Evolutionary conservation across 2,113 vertebrate species (phyloP), one percentile per base, ranked within the genome.

Genomic region (Microtus richardsoni): DNA sequence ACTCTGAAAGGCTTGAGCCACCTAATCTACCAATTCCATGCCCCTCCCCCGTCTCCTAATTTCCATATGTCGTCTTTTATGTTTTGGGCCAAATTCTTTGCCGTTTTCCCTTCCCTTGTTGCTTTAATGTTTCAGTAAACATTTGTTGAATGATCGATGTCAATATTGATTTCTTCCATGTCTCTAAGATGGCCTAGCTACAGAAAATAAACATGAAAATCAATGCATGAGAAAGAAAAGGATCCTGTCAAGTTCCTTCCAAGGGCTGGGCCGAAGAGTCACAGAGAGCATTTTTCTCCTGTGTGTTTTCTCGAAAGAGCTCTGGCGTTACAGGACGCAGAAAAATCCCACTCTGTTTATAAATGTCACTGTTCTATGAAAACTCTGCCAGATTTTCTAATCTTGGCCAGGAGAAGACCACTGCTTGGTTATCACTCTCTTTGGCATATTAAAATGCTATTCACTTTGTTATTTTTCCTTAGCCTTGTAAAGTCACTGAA

Each of bases 151-250:
- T 91, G 91, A 94, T 52, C 89, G 36, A 89, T 84, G 54, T 28
- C 21, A 62, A 30, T 74, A 93, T 86, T 79, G 93, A 96, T 87
- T 94, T 89, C 64, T 93, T 28, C 26, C 77, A 39, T 89, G 79
- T 93, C 70, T 93, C 70, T 79, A 86, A 93, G 49, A 91, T 62
- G 33, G 10, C 62, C 39, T 94, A 33, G 8, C 33, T 52, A 79
- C 44, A 91, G 92, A 58, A 89, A 73, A 91, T 41, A 75, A 71
- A 82, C 70, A 24, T 68, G 24, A 86, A 52, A 87, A 88, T 77
- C 52, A 49, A 66, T 75, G 73, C 17, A 75, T 54, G 54, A 17
- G n/a, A 83, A 87, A 95, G 54, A 49, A 83, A 85, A 80, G 39
- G 3, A 82, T 54, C 1, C 44, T 78, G 30, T 74, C 28, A 60